A percentile compares a stretch with the other conserved stretches of the same genome.
Conservation (phyloP, 2,888 invertebrate genomes). For the Prosapia bicincta region DNA sequence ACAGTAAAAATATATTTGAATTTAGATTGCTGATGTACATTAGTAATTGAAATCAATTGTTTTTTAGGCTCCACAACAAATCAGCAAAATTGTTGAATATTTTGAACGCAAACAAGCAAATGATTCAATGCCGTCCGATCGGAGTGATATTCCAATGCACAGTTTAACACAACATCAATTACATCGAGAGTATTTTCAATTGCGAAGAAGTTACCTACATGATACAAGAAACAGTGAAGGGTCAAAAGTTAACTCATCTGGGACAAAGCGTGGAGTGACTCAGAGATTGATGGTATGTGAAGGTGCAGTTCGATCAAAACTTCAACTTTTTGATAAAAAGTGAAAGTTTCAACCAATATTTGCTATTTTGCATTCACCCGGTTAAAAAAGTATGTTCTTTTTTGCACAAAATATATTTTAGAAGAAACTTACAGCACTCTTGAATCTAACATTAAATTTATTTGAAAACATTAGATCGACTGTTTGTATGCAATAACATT, state of each 20-base stretch:
- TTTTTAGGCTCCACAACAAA: slow-evolving; percentile 60
- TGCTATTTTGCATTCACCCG: background rate
- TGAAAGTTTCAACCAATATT: background rate
- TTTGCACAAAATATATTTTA: background rate
- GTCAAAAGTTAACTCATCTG: slow-evolving; percentile 18
- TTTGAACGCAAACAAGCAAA: slow-evolving; percentile 67
- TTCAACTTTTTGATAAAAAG: slow-evolving; percentile 79
- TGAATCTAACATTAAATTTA: background rate
- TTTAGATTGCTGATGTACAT: too few relatives aligned
- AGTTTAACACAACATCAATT: slow-evolving; percentile 23
- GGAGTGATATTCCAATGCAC: slow-evolving; percentile 29
- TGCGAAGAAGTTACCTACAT: slow-evolving; percentile 28
- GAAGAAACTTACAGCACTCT: background rate
- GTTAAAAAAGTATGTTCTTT: background rate
- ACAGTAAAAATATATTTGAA: too few relatives aligned
- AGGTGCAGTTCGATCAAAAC: slow-evolving; percentile 80
- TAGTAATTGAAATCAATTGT: background rate
- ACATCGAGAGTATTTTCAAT: slow-evolving; percentile 30
- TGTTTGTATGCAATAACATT: background rate
- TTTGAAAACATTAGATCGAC: background rate
- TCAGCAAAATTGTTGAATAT: slow-evolving; percentile 83
- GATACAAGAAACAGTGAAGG: slow-evolving; percentile 19
- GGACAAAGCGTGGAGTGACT: slow-evolving; percentile 30
- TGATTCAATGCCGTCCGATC: slow-evolving; percentile 37
- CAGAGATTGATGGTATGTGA: slow-evolving; percentile 71